Evolutionary conservation across 2,888 invertebrate genomes (phyloP).

Genomic region (Platypus cylindrus): DNA sequence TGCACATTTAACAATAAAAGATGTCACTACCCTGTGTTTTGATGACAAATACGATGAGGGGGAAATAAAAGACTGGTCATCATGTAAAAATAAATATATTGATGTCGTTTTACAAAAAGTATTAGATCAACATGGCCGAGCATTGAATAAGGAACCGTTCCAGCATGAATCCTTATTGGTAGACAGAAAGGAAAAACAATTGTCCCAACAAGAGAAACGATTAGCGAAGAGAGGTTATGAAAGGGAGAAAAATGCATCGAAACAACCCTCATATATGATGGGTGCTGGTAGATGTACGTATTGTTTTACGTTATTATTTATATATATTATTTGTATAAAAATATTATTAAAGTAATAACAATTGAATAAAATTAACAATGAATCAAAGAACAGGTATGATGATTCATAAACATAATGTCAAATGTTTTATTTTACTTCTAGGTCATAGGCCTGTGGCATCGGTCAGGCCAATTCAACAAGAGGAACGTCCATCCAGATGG

Average conservation of each 20-base stretch:
- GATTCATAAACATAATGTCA: neutral
- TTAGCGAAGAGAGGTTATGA: slow-evolving; percentile 89
- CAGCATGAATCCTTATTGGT: slow-evolving; percentile 90
- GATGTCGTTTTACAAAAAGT: slow-evolving; percentile 74
- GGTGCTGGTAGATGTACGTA: slow-evolving; percentile 20
- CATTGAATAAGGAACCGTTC: slow-evolving; percentile 76
- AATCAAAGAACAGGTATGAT: no score
- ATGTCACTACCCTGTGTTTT: slow-evolving; percentile 79
- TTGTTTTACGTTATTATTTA: neutral
- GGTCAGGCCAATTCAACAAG: slow-evolving; percentile 68
- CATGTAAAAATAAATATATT: slow-evolving; percentile 57
- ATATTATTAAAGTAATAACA: no score
- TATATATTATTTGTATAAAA: neutral
- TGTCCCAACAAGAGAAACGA: slow-evolving; percentile 86
- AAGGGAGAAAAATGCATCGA: slow-evolving; percentile 73
- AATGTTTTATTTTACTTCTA: neutral
- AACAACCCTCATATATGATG: slow-evolving; percentile 29
- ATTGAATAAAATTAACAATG: no score
- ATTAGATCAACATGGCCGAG: slow-evolving; percentile 46
- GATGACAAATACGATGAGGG: slow-evolving; percentile 83
- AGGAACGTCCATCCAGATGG: slow-evolving; percentile 44
- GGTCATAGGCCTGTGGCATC: slow-evolving; percentile 41
- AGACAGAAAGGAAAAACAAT: slow-evolving; percentile 87
- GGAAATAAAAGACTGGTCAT: slow-evolving; percentile 60
- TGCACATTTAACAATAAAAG: slow-evolving; percentile 80